Evolutionary conservation across 2,113 vertebrate species (phyloP), one percentile per base, ranked within the genome.

Genomic region (Amphiprion ocellaris): DNA sequence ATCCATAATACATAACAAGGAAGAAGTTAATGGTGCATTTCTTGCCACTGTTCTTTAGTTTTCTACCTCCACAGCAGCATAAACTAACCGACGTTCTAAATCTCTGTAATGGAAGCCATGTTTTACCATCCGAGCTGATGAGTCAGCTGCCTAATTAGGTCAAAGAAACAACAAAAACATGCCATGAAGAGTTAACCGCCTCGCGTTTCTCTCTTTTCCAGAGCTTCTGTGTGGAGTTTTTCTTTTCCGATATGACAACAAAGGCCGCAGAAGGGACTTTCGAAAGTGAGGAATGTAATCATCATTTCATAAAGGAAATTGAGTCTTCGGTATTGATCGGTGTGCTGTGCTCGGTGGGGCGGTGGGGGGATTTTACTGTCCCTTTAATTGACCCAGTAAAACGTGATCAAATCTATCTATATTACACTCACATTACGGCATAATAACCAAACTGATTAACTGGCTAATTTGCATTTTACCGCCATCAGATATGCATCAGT

Each of bases 371-470:
- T 21, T 47, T 30, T 30, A 47, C 26, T 11, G 44, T 58, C 37
- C 60, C 28, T 75, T 64, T 83, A 74, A 77, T 67, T 74, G 66
- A 52, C 60, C 60, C 0, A n/a, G 19, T 60, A 9, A 68, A 68
- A 46, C 23, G 53, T 70, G 61, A 80, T 63, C 71, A 80, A 56
- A 79, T 83, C 61, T 50, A 14, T 76, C 59, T 71, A 47, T 79
- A 79, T 86, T 74, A 65, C 46, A 75, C 24, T 64, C 74, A 76
- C 75, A 80, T 84, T 79, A 77, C 63, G 79, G 23, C 37, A 59
- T 77, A 73, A 79, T 78, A 75, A 80, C 68, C 61, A 58, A 46
- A 69, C 16, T 33, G 66, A 81, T 90, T 85, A 73, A 76, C n/a
- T 30, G 65, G 69, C 67, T 46, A 65, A 71, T 60, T 69, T 80